phyloP scores from a whole-genome alignment of 2,888 invertebrate species.

The Boloria euphrosyne region DNA sequence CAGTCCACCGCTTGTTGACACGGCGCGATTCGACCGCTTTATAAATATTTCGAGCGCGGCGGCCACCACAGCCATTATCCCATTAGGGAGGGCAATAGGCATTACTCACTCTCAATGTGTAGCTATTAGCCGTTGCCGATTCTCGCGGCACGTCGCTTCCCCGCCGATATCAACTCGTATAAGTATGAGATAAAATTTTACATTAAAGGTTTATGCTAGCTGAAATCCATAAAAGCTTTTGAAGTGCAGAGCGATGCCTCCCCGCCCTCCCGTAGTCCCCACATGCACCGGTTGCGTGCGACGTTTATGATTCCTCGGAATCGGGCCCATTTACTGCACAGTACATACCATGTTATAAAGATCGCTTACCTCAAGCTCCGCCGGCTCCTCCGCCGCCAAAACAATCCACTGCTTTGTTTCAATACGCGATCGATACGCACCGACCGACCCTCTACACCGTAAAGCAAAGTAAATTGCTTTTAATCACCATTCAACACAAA shows the following conservation, averaged over 20 bases:
- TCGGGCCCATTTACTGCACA: slow-evolving; percentile 42
- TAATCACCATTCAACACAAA: slow-evolving; percentile 80
- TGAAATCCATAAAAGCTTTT: slow-evolving; percentile 39
- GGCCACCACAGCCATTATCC: slow-evolving; percentile 70
- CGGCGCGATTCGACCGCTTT: slow-evolving; percentile 70
- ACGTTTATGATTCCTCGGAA: slow-evolving; percentile 33
- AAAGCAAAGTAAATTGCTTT: slow-evolving; percentile 78
- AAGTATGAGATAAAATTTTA: slow-evolving; percentile 28
- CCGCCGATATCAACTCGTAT: slow-evolving; percentile 28
- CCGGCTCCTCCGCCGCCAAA: slow-evolving; percentile 58
- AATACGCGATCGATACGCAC: slow-evolving; percentile 73
- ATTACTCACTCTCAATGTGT: slow-evolving; percentile 74
- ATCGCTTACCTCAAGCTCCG: slow-evolving; percentile 60
- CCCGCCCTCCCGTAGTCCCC: slow-evolving; percentile 41
- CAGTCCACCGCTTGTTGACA: slow-evolving; percentile 70
- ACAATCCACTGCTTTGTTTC: slow-evolving; percentile 75
- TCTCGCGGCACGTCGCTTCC: slow-evolving; percentile 39
- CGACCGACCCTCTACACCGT: slow-evolving; percentile 70
- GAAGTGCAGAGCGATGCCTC: slow-evolving; percentile 42
- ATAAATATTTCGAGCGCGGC: slow-evolving; percentile 73
- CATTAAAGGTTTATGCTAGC: slow-evolving; percentile 27
- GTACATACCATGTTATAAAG: slow-evolving; percentile 46
- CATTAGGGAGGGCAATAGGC: slow-evolving; percentile 66
- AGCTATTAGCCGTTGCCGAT: slow-evolving; percentile 58
- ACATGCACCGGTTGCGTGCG: slow-evolving; percentile 43